Base-by-base conservation (phyloP, 2,888 invertebrate species). In the Stegana nigrithorax region DNA sequence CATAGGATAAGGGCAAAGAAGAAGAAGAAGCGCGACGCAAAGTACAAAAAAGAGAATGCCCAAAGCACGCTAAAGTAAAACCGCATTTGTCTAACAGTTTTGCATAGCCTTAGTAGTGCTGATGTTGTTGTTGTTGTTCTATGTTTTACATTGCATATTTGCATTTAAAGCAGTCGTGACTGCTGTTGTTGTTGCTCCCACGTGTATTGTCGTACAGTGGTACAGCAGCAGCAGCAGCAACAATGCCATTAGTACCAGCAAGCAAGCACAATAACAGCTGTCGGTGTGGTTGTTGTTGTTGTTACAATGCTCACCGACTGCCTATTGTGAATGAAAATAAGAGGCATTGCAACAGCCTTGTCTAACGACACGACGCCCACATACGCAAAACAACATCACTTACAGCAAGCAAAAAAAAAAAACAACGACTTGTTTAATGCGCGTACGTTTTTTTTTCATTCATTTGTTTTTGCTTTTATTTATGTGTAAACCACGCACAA, bases 201-300 rank as follows among this genome's bases (percentile, higher is more conserved):
- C 50, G 50, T 26, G 25, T 36, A 25, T 42, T 36, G 21, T 42
- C 39, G 25, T 57, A 72, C 78, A 78, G 73, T 71, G 71, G 75
- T 69, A n/a, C 42, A 44, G 29, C 67, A 51, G 53, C 36, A 60
- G 62, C 55, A 39, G 51, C 42, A 55, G 19, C 6, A 55, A 26
- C 53, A 63, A 64, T 65, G 68, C 76, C 74, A 76, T 78, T 74
- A 78, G 67, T 73, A 75, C 23, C 39, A 39, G 4, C 39, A 39
- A 39, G 23, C 63, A 67, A 55, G 59, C 45, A 39, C 66, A 60
- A 64, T 62, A 62, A 58, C 59, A 58, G 50, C 50, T 50, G 50
- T 39, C 14, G 12, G 5, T 39, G 32, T 39, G 25, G 26, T 50
- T 45, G 12, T 25, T 26, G 47, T 50, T 50, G 50, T 50, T 25